Conservation (phyloP, 2,888 invertebrate genomes). For the Charanyca ferruginea region DNA sequence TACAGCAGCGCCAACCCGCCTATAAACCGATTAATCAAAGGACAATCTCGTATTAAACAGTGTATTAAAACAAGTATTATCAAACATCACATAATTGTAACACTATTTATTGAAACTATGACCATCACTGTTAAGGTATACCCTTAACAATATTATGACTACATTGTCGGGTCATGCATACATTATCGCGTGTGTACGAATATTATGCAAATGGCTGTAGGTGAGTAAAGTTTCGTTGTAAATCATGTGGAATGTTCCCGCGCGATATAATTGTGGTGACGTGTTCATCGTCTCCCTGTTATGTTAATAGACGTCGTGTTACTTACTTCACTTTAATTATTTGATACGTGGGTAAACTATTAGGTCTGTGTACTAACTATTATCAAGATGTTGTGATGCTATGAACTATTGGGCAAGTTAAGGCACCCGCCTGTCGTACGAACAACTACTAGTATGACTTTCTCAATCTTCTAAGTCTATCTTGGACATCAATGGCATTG, state of each 20-base stretch:
- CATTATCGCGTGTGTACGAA: slow-evolving; percentile 25
- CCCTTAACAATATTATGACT: slow-evolving; percentile 5
- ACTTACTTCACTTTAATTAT: slow-evolving; percentile 16
- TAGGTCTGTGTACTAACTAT: background rate
- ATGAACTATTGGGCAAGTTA: no score
- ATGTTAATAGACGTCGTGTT: slow-evolving; percentile 28
- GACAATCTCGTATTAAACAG: no score
- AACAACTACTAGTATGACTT: no score
- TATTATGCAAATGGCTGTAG: slow-evolving; percentile 74
- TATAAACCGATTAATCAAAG: no score
- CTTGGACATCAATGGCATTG: no score
- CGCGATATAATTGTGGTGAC: slow-evolving; percentile 75
- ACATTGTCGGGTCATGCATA: slow-evolving; percentile 13
- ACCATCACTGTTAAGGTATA: background rate
- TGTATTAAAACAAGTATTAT: no score
- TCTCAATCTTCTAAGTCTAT: no score
- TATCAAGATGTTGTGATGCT: no score
- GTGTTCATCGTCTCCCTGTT: slow-evolving; percentile 45
- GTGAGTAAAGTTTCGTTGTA: slow-evolving; percentile 66
- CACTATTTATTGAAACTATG: background rate
- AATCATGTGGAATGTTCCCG: slow-evolving; percentile 73
- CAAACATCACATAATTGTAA: background rate
- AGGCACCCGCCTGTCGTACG: no score
- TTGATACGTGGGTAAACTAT: slow-evolving; percentile 8
- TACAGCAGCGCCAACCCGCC: no score